A percentile compares a stretch with the other conserved stretches of the same genome.
phyloP scores from a whole-genome alignment of 1,140 invertebrate genomes.

The Stegodyphus mimosarum region DNA sequence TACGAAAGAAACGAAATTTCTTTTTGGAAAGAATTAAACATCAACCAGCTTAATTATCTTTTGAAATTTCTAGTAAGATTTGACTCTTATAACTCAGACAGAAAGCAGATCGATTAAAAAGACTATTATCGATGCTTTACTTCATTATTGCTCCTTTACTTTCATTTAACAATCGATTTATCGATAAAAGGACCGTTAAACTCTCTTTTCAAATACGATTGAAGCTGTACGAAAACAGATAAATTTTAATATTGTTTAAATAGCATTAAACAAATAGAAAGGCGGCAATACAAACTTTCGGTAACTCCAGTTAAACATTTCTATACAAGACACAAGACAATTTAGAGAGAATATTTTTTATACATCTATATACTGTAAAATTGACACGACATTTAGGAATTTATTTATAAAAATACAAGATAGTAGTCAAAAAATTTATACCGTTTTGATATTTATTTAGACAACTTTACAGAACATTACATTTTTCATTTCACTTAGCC shows the following conservation, averaged over 20 bases:
- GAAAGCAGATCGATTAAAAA: slow-evolving; percentile 17
- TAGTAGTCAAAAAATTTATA: background rate
- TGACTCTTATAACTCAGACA: background rate
- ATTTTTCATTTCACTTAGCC: background rate
- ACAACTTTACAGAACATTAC: background rate
- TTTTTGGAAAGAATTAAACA: background rate
- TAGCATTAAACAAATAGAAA: no score
- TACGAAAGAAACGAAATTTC: no score
- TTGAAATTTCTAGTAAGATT: background rate
- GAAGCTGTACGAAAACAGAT: slow-evolving; percentile 4
- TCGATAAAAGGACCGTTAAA: slow-evolving; percentile 19
- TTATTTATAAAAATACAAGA: slow-evolving; percentile 44
- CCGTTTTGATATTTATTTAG: background rate
- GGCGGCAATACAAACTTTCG: no score
- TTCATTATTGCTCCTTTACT: background rate
- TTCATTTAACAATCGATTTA: slow-evolving; percentile 13
- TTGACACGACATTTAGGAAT: slow-evolving; percentile 21
- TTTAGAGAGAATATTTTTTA: slow-evolving; percentile 24
- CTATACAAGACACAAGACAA: slow-evolving; percentile 29
- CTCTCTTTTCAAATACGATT: background rate
- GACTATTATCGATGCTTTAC: slow-evolving; percentile 13
- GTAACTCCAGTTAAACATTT: background rate
- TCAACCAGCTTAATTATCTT: slow-evolving; percentile 4
- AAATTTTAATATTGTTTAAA: background rate
- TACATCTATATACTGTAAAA: slow-evolving; percentile 31